These are phyloP conservation scores for Solea senegalensis DNA, from an alignment of 2,113 vertebrate species.

Conservation along the genomic window DNA sequence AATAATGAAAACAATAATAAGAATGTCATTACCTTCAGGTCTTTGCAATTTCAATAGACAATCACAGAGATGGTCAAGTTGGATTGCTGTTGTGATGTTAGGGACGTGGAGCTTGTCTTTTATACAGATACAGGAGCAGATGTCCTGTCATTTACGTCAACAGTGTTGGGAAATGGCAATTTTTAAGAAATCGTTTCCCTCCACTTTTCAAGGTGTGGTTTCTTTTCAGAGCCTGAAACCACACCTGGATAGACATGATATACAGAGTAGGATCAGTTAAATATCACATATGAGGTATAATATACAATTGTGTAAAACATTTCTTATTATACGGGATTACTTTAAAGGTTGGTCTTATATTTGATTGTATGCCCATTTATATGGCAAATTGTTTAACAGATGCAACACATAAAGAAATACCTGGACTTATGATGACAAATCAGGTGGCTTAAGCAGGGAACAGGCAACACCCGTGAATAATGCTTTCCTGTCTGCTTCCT, in stretches of 20 bases:
- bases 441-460: neutral
- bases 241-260: neutral
- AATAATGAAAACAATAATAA: neutral
- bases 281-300: too few species aligned
- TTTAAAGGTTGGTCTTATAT: too few species aligned
- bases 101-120: conserved; percentile 26
- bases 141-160: neutral
- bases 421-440: conserved; percentile 27
- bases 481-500: neutral
- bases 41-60: conserved; percentile 14
- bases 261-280: neutral
- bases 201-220: conserved; percentile 5
- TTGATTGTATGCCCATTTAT: too few species aligned
- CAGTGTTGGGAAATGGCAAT: conserved; percentile 11
- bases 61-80: neutral
- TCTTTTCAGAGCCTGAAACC: conserved; percentile 2
- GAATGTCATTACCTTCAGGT: conserved; percentile 30
- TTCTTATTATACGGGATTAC: too few species aligned
- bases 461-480: conserved; percentile 14
- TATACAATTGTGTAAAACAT: too few species aligned
- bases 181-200: conserved; percentile 31
- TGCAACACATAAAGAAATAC: neutral
- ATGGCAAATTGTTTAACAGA: neutral
- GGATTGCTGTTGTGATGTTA: conserved; percentile 11
- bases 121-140: conserved; percentile 28